Evolutionary conservation across 1,140 invertebrate species (phyloP), one percentile per base, ranked within the genome.

Genomic region (Hirudo medicinalis): DNA sequence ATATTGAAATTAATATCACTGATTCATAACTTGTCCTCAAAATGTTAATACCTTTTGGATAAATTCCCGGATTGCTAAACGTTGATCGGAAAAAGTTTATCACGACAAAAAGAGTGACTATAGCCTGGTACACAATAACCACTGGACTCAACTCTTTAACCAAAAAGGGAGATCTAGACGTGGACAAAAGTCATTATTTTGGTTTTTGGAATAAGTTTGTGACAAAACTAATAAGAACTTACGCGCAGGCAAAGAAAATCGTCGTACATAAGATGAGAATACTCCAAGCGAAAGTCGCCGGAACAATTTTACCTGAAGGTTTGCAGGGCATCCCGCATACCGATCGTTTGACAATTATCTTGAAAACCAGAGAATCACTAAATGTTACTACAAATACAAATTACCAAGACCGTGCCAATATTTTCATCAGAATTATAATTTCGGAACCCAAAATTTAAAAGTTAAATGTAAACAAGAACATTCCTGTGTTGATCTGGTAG

Each of bases 51-150:
- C 94, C 93, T 90, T 92, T 94, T 78, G 94, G 94, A 86, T 97
- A 97, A 76, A 95, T 89, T 80, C 96, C 96, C 76, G 96, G 96
- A 85, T 99, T 95, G 92, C 98, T 97, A 82, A 97, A 97, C 76
- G 94, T 98, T 75, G 96, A 94, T 80, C 98, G 85, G 76, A 92
- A 91, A 83, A 99, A 96, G 87, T 99, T 99, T 80, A 93, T 90
- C 82, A 99, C 84, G 76, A 99, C 93, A 85, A 97, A 94, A 82
- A 97, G 89, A 75, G 94, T 92, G 76, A 99, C 88, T 75, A 97
- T 87, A 75, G 89, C 92, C 86, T 98, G 92, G 79, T 89, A 88
- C 75, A 91, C 89, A 75, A 91, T 91, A 75, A 97, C 89, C 87
- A 90, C 92, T 86, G 90, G 87, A 15, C 75, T 72, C 72, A 63